These are phyloP conservation scores for Dynastes grantii DNA, from an alignment of 2,888 invertebrate genomes.

Conservation along the genomic window DNA sequence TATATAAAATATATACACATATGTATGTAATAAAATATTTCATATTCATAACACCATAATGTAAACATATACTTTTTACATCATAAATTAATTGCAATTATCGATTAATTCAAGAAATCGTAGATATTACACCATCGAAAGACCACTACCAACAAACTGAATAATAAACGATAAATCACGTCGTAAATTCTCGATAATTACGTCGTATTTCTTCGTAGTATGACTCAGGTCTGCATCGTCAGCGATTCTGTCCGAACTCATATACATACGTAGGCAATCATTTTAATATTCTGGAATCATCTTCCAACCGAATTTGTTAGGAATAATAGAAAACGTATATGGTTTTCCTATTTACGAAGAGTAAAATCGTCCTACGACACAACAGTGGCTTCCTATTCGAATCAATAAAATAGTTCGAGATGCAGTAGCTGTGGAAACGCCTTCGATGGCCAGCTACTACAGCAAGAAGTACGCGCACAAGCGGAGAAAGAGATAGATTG, in stretches of 20 bases:
- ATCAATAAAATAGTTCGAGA: conserved; percentile 22
- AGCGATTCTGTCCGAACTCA: not conserved
- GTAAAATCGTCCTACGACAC: not conserved
- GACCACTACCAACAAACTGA: not conserved
- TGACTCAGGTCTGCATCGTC: conserved; percentile 2
- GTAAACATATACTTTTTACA: too few species aligned
- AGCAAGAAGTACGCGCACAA: not conserved
- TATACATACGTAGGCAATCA: not conserved
- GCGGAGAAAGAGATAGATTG: conserved; percentile 10
- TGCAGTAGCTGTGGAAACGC: not conserved
- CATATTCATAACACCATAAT: too few species aligned
- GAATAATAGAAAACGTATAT: not conserved
- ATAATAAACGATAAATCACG: conserved; percentile 12
- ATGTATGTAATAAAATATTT: too few species aligned
- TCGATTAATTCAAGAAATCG: too few species aligned
- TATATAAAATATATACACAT: too few species aligned
- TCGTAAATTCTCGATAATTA: conserved; percentile 11
- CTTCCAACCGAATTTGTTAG: not conserved
- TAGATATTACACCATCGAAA: too few species aligned
- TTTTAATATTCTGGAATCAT: not conserved
- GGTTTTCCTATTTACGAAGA: not conserved
- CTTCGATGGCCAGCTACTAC: not conserved
- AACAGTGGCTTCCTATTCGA: not conserved
- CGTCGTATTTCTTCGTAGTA: conserved; percentile 6
- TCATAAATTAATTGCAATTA: too few species aligned